Conservation (phyloP, 2,888 invertebrate species). For the Synanthedon formicaeformis region DNA sequence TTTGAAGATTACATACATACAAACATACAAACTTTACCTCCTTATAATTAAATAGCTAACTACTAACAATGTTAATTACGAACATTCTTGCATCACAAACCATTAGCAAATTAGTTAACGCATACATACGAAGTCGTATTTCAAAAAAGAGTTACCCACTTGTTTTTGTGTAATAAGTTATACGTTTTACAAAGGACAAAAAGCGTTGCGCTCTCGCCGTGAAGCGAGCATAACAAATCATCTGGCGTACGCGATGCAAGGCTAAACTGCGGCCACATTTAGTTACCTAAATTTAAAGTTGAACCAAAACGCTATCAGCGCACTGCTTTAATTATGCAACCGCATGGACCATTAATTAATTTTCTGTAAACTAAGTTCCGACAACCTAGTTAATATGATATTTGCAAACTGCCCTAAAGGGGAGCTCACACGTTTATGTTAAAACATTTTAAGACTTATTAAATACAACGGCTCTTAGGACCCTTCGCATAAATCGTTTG, state of each 20-base stretch:
- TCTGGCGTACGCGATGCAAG: conserved; percentile 1
- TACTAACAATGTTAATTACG: too few species aligned
- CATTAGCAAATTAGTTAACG: too few species aligned
- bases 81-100: too few species aligned
- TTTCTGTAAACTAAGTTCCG: conserved; percentile 13
- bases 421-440: neutral
- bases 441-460: neutral
- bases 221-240: neutral
- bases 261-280: conserved; percentile 3
- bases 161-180: too few species aligned
- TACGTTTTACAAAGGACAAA: neutral
- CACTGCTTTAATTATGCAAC: conserved; percentile 23
- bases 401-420: conserved; percentile 1
- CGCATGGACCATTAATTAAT: conserved; percentile 33
- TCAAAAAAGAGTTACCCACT: too few species aligned
- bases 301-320: neutral
- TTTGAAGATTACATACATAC: too few species aligned
- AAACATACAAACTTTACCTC: too few species aligned
- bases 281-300: conserved; percentile 6
- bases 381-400: conserved; percentile 8
- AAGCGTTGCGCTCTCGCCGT: neutral
- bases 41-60: too few species aligned
- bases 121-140: too few species aligned
- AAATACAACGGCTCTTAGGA: neutral
- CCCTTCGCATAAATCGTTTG: neutral